A percentile compares a stretch with the other conserved stretches of the same genome.
phyloP scores from a whole-genome alignment of 2,888 invertebrate genomes.

The Cantharis flavilabris region DNA sequence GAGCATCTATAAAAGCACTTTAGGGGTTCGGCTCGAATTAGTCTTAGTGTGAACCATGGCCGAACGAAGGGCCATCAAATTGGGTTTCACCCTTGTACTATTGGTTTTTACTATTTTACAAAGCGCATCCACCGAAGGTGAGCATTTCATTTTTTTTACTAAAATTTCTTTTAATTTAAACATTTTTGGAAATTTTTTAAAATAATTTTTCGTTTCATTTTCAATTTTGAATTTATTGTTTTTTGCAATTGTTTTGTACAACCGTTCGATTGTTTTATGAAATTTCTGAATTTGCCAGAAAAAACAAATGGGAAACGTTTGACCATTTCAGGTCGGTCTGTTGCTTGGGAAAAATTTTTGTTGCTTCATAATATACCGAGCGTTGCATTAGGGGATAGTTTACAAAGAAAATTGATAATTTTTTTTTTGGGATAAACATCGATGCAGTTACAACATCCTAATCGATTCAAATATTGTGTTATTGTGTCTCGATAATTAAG shows the following conservation, averaged over 20 bases:
- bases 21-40: conserved; percentile 35
- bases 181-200: not conserved
- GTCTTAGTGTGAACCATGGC: conserved; percentile 45
- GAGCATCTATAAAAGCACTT: conserved; percentile 41
- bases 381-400: not conserved
- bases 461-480: not conserved
- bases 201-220: too few relatives aligned
- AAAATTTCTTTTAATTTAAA: not conserved
- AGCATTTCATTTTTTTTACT: conserved; percentile 23
- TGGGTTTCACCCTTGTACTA: conserved; percentile 47
- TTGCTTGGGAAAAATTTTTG: not conserved
- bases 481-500: not conserved
- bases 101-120: conserved; percentile 41
- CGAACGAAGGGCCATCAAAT: conserved; percentile 41
- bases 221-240: too few relatives aligned
- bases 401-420: not conserved
- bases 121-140: conserved; percentile 43
- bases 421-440: not conserved
- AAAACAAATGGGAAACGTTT: too few relatives aligned
- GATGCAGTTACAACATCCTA: not conserved
- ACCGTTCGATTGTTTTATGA: not conserved
- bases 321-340: too few relatives aligned
- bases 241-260: not conserved
- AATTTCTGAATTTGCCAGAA: not conserved
- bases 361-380: not conserved